Conservation (phyloP, 2,888 invertebrate species). For the Caenorhabditis becei region DNA sequence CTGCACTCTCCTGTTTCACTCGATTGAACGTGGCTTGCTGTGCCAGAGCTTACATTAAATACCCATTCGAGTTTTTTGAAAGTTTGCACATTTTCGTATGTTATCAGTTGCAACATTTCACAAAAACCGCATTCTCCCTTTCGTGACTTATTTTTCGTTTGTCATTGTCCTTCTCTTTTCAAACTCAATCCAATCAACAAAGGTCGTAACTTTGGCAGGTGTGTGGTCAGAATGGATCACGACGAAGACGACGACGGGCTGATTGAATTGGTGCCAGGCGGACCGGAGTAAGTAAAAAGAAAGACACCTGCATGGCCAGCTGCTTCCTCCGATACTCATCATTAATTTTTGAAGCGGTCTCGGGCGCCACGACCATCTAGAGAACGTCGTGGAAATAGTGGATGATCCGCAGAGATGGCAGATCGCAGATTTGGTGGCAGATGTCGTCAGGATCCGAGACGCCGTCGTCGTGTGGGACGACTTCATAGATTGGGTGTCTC, state of each 20-base stretch:
- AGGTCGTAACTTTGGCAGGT: conserved; percentile 16
- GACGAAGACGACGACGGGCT: conserved; percentile 21
- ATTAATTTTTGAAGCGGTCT: conserved; percentile 34
- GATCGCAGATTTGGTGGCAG: conserved; percentile 28
- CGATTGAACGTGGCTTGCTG: no score
- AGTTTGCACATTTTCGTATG: no score
- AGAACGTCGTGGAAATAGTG: conserved; percentile 18
- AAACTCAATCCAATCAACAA: conserved; percentile 3
- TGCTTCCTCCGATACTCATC: conserved; percentile 18
- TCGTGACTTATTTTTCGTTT: background rate
- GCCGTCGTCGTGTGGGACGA: conserved; percentile 35
- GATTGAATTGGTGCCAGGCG: conserved; percentile 10
- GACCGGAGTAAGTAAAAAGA: conserved; percentile 9
- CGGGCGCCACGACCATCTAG: conserved; percentile 39
- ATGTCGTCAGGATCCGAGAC: conserved; percentile 39
- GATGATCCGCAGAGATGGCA: conserved; percentile 37
- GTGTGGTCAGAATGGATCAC: conserved; percentile 24
- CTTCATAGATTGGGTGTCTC: conserved; percentile 49
- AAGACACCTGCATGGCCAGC: conserved; percentile 20
- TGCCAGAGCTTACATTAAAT: no score
- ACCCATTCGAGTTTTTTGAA: no score
- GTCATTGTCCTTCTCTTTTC: background rate
- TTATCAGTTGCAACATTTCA: no score
- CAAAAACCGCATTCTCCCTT: background rate
- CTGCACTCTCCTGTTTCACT: background rate